These are phyloP conservation scores for Ornithorhynchus anatinus DNA, from an alignment of 2,113 vertebrate species.

Conservation along the genomic window DNA sequence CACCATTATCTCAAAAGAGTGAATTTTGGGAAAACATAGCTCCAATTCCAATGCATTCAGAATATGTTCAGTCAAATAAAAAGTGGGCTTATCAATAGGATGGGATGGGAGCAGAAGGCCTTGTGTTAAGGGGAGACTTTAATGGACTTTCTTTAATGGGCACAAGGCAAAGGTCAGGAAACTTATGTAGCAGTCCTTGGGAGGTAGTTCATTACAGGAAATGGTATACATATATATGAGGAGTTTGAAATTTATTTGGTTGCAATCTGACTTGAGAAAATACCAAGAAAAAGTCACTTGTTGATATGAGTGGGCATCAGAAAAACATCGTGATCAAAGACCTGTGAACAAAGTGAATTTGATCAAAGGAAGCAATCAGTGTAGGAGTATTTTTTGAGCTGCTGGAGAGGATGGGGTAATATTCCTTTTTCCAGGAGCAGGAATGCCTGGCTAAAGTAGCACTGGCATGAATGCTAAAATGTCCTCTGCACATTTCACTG, in stretches of 20 bases:
- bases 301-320: not conserved
- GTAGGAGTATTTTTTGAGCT: not conserved
- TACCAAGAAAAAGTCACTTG: not conserved
- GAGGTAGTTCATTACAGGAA: no score
- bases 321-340: slow-evolving; percentile 50
- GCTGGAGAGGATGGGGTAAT: slow-evolving; percentile 8
- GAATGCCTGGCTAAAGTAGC: fast-evolving
- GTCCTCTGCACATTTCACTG: not conserved
- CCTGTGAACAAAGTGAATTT: slow-evolving; percentile 41
- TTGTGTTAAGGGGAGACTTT: no score
- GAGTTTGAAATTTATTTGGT: slow-evolving; percentile 29
- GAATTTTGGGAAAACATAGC: no score
- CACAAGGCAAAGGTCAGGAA: no score
- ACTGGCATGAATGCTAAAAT: not conserved
- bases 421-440: not conserved
- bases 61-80: no score
- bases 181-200: no score
- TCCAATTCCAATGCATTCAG: no score
- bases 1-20: no score
- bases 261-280: slow-evolving; percentile 6
- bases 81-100: no score
- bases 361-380: slow-evolving; percentile 34
- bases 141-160: no score
- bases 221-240: no score
- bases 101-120: no score